These are phyloP conservation scores for Coturnix japonica DNA, from an alignment of 2,113 vertebrate genomes.

Conservation along the genomic window DNA sequence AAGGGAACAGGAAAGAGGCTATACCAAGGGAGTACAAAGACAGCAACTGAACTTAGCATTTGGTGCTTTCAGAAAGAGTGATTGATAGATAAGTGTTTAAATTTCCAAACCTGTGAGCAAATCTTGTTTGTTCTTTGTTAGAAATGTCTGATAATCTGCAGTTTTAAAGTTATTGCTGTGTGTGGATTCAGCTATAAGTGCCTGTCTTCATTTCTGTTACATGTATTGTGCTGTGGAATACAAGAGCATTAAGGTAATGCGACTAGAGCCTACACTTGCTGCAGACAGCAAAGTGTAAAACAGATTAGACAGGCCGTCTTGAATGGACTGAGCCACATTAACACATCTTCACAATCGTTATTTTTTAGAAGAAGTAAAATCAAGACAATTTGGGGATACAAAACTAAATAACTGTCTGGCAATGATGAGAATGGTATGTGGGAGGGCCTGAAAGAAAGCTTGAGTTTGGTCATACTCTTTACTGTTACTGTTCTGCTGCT, in stretches of 20 bases:
- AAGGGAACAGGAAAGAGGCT: not conserved
- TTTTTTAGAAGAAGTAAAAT: not conserved
- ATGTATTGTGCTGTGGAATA: not conserved
- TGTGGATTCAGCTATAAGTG: not conserved
- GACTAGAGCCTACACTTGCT: not conserved
- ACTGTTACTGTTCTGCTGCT: not conserved
- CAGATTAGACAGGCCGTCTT: not conserved
- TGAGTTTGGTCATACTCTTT: not conserved
- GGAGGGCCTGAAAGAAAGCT: not conserved
- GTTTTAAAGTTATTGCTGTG: not conserved
- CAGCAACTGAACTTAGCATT: not conserved
- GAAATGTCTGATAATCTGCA: not conserved
- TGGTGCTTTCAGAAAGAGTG: not conserved
- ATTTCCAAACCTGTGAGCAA: not conserved
- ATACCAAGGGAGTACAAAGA: not conserved
- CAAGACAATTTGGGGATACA: not conserved
- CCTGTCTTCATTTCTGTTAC: not conserved
- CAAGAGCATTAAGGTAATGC: not conserved
- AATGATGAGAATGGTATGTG: not conserved
- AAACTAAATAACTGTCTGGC: not conserved
- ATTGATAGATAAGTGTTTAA: not conserved
- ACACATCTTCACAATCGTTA: not conserved
- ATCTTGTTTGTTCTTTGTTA: not conserved
- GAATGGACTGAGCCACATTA: not conserved
- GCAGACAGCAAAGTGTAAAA: not conserved